Conservation (phyloP, 2,888 invertebrate genomes). For the Mythimna loreyi region DNA sequence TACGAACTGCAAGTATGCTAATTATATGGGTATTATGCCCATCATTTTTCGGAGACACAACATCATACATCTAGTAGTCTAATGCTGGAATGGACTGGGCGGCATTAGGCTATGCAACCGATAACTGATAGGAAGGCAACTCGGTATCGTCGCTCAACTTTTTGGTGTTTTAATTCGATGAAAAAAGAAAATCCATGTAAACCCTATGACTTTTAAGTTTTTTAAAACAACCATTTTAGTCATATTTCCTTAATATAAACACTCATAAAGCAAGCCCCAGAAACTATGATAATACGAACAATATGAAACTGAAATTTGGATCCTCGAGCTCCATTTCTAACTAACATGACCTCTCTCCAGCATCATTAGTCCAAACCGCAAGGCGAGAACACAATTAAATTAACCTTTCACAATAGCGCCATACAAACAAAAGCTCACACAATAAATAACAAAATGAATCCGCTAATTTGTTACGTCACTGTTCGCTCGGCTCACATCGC, state of each 20-base stretch:
- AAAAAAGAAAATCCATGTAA: no score
- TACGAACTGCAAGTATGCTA: no score
- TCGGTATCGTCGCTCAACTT: no score
- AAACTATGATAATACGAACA: background rate
- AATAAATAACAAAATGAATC: conserved; percentile 67
- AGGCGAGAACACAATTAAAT: conserved; percentile 52
- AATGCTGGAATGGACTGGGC: no score
- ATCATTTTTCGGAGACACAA: no score
- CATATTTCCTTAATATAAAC: background rate
- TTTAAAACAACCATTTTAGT: background rate
- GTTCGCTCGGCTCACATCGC: conserved; percentile 38
- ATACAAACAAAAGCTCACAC: conserved; percentile 46
- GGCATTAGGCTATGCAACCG: no score
- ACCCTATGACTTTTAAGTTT: no score
- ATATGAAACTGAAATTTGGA: background rate
- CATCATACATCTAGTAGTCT: no score
- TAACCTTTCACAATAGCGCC: conserved; percentile 41
- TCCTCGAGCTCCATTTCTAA: background rate
- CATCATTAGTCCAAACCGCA: background rate
- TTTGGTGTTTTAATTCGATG: no score
- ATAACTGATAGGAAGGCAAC: no score
- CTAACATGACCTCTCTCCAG: background rate
- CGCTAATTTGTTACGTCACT: conserved; percentile 67
- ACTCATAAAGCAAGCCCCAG: background rate
- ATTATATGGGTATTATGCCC: no score